Base-by-base conservation (phyloP, 2,113 vertebrate genomes). In the Petromus typicus region DNA sequence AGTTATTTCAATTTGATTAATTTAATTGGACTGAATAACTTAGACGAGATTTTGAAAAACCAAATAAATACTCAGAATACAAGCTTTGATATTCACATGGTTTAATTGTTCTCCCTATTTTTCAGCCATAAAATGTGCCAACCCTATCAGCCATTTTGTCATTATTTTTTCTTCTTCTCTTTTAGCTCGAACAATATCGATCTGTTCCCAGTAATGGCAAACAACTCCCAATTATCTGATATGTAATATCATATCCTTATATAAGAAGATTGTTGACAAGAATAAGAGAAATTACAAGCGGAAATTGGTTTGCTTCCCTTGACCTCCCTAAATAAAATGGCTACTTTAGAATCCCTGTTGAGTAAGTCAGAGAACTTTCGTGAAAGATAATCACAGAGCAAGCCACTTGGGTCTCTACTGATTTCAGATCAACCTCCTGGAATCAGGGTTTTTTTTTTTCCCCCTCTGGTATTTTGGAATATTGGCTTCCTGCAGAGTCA, bases 141-240 rank as follows among this genome's bases (percentile, higher is more conserved):
- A 40, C 23, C 5, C 11, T 43, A 3, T 86, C 75, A 91, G 32
- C 4, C 20, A 89, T 89, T 96, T 87, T 89, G 14, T 40, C 93
- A 91, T 93, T 83, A 76, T 86, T 88, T 91, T 12, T 34, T 54
- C 27, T 82, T 94, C 48, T 89, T 95, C 86, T 88, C 6, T 83
- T 95, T 91, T 90, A 95, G 37, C 43, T 93, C n/a, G 48, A 96
- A 89, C n/a, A 90, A 81, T 82, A 54, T 16, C 78, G 89, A 83
- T 88, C 13, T 84, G 11, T 63, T 85, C 37, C 23, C 7, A 73
- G 54, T 89, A 92, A 81, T 7, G 61, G 18, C 76, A 91, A 80
- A 93, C 30, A 80, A 57, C 30, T 73, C 59, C 71, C 40, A 75
- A 7, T 18, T 91, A 40, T 0, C 32, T 51, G 17, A 54, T 82